A percentile compares a stretch with the other conserved stretches of the same genome.
phyloP scores from a whole-genome alignment of 2,113 vertebrate genomes.

The Spilogale gracilis region DNA sequence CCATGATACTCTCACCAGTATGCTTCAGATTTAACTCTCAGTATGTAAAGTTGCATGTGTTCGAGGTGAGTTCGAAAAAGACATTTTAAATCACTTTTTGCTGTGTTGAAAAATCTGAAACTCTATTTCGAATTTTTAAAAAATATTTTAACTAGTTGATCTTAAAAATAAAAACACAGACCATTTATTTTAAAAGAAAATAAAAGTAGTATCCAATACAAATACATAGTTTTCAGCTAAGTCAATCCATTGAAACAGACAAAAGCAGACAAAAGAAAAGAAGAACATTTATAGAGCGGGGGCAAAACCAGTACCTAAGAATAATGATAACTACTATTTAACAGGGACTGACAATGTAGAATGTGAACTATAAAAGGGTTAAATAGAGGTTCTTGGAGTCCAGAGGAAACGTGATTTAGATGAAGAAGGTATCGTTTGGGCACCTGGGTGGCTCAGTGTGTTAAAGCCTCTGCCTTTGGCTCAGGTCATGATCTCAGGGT shows the following conservation, averaged over 20 bases:
- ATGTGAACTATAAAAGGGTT: not conserved
- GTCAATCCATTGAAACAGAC: not conserved
- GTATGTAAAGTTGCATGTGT: slow-evolving; percentile 67
- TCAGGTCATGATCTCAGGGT: too few species aligned
- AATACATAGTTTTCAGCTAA: not conserved
- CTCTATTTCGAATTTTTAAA: not conserved
- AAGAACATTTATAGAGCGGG: not conserved
- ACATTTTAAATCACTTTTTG: slow-evolving; percentile 59
- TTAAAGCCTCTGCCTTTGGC: too few species aligned
- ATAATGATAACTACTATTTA: not conserved
- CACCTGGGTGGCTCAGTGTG: too few species aligned
- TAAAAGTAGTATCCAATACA: not conserved
- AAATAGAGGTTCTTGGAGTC: not conserved
- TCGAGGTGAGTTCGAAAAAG: slow-evolving; percentile 17
- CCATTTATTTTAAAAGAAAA: slow-evolving; percentile 37
- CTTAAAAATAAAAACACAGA: slow-evolving; percentile 4
- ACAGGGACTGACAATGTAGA: not conserved
- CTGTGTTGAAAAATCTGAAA: slow-evolving; percentile 25
- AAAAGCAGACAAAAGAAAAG: not conserved
- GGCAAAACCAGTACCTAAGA: not conserved
- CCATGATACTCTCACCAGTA: slow-evolving; percentile 60
- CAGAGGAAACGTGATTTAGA: not conserved
- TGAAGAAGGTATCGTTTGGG: not conserved
- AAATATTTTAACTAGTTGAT: not conserved
- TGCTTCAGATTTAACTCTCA: slow-evolving; percentile 76